Base-by-base conservation (phyloP, 1,140 invertebrate genomes). In the Bacillus rossius region DNA sequence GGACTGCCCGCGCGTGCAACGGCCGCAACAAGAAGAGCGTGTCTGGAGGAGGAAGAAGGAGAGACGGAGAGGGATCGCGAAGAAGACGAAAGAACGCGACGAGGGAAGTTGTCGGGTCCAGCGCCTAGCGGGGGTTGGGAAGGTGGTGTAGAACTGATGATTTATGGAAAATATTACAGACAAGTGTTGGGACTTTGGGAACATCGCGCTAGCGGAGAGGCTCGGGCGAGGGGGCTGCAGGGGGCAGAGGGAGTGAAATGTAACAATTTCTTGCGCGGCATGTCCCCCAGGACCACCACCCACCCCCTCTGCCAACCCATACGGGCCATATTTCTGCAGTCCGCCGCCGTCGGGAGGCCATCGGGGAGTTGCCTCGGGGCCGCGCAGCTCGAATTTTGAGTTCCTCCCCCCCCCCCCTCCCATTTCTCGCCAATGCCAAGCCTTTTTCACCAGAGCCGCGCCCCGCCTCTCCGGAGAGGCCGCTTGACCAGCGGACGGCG, bases 91-190 rank as follows among this genome's bases (percentile, higher is more conserved):
- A 34, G 29, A 34, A 34, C 67, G 64, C 64, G 29, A 34, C 29
- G 29, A 34, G 29, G 29, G 29, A 34, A 10, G 10, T 34, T 34
- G 67, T 67, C 66, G 66, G 65, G 64, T 68, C 64, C 66, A 59
- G 62, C 61, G 13, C 37, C 5, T 4, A 34, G 10, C 4, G 29
- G 4, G 10, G 5, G 29, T 4, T 10, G 29, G 5, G 29, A 34
- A 34, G 29, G 29, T 4, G 29, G 10, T 7, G 29, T 7, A 10
- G 10, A 34, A 34, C 29, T 34, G 62, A 68, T 69, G 68, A 69
- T 69, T 69, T 69, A 69, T 69, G 67, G 59, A 65, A 65, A 65
- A 64, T 65, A 64, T 65, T 64, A 61, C 63, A 52, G 57, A 60
- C 63, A 63, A 50, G 55, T 49, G 45, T 37, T 57, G 55, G 40